A percentile compares a stretch with the other conserved stretches of the same genome.
Conservation (phyloP, 1,140 invertebrate genomes). For the Anastrepha obliqua region DNA sequence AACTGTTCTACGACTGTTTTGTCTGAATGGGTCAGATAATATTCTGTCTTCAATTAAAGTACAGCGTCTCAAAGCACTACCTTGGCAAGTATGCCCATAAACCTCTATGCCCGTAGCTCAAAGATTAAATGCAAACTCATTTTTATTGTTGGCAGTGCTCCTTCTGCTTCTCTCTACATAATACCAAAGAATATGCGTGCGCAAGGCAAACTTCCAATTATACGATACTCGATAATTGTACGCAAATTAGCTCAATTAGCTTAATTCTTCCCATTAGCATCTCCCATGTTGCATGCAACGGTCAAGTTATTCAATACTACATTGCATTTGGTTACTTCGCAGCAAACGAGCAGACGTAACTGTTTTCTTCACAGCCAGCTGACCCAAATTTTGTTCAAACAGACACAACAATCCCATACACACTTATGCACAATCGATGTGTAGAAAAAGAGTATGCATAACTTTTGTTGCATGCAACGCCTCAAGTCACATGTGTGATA, state of each 20-base stretch:
- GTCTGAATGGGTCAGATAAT: no score
- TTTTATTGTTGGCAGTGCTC: no score
- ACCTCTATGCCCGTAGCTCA: no score
- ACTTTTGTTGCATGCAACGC: constrained; percentile 44
- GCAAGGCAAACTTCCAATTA: constrained; percentile 15
- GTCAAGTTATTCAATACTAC: background rate
- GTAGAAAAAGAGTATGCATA: background rate
- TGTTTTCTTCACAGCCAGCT: constrained; percentile 35
- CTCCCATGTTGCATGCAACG: constrained; percentile 38
- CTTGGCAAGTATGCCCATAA: no score
- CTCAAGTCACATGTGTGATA: constrained; percentile 33
- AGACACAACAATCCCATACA: constrained; percentile 15
- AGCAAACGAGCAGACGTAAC: background rate
- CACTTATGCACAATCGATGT: background rate
- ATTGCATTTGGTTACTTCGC: background rate
- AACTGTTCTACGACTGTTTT: no score
- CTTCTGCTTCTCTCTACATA: background rate
- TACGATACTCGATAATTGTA: constrained; percentile 8
- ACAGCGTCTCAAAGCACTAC: no score
- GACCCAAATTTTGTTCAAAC: constrained; percentile 19
- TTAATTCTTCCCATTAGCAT: background rate
- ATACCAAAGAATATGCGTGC: background rate
- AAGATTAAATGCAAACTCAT: no score
- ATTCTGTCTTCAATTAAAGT: no score
- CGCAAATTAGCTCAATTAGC: constrained; percentile 51